Evolutionary conservation across 2,797 vertebrate species (phyloP), one percentile per base, ranked within the genome.

Genomic region (Rhinoraja longicauda): DNA sequence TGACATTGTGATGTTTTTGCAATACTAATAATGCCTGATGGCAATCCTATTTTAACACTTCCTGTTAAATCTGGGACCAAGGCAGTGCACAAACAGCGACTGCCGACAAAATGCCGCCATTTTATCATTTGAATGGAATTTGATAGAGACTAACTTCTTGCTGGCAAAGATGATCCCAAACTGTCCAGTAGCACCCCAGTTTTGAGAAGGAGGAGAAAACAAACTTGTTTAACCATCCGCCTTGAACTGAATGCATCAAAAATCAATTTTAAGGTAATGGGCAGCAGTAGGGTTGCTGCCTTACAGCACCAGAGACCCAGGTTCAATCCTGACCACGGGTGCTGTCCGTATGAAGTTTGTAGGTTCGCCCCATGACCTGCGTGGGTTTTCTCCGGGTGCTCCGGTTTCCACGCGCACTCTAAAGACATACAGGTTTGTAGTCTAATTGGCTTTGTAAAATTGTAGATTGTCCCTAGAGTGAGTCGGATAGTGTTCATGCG

Each of bases 1-100:
- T 32, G 59, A 36, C 84, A 88, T 36, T 32, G 32, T 88, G 59
- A 88, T 88, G 84, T 88, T n/a, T n/a, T 88, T 88, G 59, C 84
- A 67, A 64, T 64, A 36, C 84, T 88, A 88, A 88, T 88, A n/a
- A 67, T 88, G 84, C 84, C 84, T 64, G 4, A 32, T 62, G 62
- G 59, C 59, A 88, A 88, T 88, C 62, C 59, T 36, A 17, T 88
- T 88, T 88, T 64, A 67, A 88, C 64, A 36, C 84, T 67, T 67
- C 84, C 84, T 88, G 84, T 67, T 32, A 88, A 67, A 64, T 64
- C n/a, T 36, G 17, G 84, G n/a, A 88, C 15, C 17, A 67, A 26
- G 82, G n/a, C 59, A 62, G 17, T 32, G 84, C 62, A 21, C 15
- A 88, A 88, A 36, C 36, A 19, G n/a, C 21, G 17, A 62, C n/a